Evolutionary conservation across 2,888 invertebrate species (phyloP), one percentile per base, ranked within the genome.

Genomic region (Lucinisca nassula): DNA sequence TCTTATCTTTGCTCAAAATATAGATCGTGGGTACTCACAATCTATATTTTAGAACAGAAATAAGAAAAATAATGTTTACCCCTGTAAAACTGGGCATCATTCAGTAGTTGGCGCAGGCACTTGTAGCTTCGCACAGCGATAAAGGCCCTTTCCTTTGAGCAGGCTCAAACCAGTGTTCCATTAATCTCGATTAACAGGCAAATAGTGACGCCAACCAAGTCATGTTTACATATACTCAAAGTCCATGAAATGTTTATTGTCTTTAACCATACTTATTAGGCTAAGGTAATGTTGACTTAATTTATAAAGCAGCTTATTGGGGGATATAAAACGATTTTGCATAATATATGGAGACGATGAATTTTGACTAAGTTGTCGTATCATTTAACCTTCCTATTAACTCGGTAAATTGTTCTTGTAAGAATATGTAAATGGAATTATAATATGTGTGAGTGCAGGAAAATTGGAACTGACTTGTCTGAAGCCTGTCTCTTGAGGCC

Each of bases 211-310:
- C 10, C 45, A 17, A 45, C 45, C 17, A 12, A 12, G 45, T 45
- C 21, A 67, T 32, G n/a, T 67, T 67, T 67, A 21, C 67, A 17
- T 21, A 35, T 67, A 30, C 32, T 35, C 67, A 67, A 17, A 12
- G 30, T 35, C 67, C 32, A 67, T 67, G 35, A 67, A 35, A 32
- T 67, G 12, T 67, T 67, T 67, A 67, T 67, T 67, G 67, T 67
- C 67, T 67, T n/a, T 67, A 67, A 61, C 61, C 6, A 61, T 17
- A 21, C 35, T 35, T n/a, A 6, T 35, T 67, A 32, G 21, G 32
- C 35, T 67, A 2, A 10, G 4, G 6, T 35, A 6, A 32, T 67
- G 67, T 67, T 67, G 32, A 67, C 67, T 67, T 35, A 35, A 30
- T 35, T 67, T 14, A 21, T 67, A 67, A 67, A 58, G 21, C 67